These are phyloP conservation scores for Amphipyra tragopoginis DNA, from an alignment of 2,888 invertebrate genomes.

Conservation along the genomic window DNA sequence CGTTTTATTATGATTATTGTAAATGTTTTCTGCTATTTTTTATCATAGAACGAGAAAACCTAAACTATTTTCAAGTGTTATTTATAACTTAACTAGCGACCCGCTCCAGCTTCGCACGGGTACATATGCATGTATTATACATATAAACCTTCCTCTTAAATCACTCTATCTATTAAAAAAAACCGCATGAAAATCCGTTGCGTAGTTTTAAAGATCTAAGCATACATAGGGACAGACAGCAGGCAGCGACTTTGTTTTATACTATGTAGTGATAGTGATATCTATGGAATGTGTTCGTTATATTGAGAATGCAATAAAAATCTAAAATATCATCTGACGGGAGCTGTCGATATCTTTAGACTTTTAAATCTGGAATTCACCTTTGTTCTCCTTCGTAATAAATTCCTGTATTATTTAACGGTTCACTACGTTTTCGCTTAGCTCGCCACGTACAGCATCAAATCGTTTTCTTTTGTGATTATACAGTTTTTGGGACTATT, in stretches of 20 bases:
- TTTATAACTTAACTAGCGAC: not conserved
- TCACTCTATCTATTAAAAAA: no score
- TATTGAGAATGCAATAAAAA: not conserved
- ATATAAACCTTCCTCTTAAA: no score
- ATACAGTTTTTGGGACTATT: no score
- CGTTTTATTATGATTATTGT: no score
- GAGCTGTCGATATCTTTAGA: not conserved
- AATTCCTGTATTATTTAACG: conserved; percentile 14
- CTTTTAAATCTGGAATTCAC: not conserved
- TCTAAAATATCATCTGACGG: conserved; percentile 4
- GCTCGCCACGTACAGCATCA: conserved; percentile 2
- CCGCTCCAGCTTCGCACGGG: no score
- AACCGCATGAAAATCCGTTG: no score
- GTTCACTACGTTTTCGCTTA: not conserved
- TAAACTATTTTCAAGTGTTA: not conserved
- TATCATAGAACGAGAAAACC: no score
- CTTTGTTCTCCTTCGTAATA: conserved; percentile 19
- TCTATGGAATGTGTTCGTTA: not conserved
- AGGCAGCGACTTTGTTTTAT: no score
- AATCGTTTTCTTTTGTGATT: not conserved
- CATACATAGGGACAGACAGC: no score
- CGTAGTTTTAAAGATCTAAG: no score
- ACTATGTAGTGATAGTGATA: not conserved
- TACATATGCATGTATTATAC: no score
- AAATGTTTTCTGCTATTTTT: no score